Evolutionary conservation across 2,888 invertebrate genomes (phyloP).

Genomic region (Amblyjoppa fuscipennis): DNA sequence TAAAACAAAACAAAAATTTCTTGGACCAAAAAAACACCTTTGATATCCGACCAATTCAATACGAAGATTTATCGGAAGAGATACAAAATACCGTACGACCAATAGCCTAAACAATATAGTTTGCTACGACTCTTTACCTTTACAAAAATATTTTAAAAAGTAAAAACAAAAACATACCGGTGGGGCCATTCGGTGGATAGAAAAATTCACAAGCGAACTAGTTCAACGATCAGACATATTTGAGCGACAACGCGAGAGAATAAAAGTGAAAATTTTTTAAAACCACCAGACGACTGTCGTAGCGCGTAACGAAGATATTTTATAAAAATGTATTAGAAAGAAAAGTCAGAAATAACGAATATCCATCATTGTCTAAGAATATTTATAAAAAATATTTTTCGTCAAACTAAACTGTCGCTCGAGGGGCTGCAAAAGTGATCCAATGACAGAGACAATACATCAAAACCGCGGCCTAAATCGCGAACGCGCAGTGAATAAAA

Average conservation of each 20-base stretch:
- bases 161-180: slow-evolving; percentile 17
- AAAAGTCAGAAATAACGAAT: neutral
- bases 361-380: slow-evolving; percentile 10
- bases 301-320: slow-evolving; percentile 60
- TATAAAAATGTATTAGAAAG: slow-evolving; percentile 54
- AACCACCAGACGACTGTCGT: slow-evolving; percentile 62
- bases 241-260: slow-evolving; percentile 2
- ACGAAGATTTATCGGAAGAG: slow-evolving; percentile 38
- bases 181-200: slow-evolving; percentile 47
- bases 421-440: neutral
- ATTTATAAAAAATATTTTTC: slow-evolving; percentile 44
- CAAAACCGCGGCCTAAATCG: neutral
- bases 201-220: slow-evolving; percentile 36
- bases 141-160: slow-evolving; percentile 26
- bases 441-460: slow-evolving; percentile 2
- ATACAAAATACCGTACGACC: slow-evolving; percentile 47
- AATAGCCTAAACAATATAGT: slow-evolving; percentile 60
- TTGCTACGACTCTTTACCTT: slow-evolving; percentile 64
- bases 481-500: slow-evolving; percentile 11
- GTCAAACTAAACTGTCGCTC: neutral
- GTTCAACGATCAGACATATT: slow-evolving; percentile 17
- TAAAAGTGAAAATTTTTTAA: slow-evolving; percentile 15
- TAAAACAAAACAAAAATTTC: neutral
- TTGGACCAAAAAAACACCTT: slow-evolving; percentile 34
- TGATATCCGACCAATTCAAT: slow-evolving; percentile 53